phyloP scores from a whole-genome alignment of 2,888 invertebrate genomes.

The Heteromyza rotundicornis region DNA sequence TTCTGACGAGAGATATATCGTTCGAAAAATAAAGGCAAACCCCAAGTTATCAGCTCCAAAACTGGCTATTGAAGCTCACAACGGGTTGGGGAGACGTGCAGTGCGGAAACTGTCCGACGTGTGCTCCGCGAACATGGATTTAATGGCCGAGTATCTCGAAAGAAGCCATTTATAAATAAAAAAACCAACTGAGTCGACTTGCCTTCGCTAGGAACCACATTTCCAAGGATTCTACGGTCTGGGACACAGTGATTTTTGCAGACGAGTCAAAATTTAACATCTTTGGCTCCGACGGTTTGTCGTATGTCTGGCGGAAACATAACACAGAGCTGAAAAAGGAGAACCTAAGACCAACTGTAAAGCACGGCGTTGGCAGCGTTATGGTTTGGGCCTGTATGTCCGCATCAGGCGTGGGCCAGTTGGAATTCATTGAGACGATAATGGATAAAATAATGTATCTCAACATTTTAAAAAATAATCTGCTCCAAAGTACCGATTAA shows the following conservation, averaged over 20 bases:
- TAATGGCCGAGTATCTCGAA: conserved; percentile 15
- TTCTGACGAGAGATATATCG: conserved; percentile 17
- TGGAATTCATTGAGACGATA: conserved; percentile 22
- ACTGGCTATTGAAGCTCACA: too few species aligned
- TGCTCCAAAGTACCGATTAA: conserved; percentile 22
- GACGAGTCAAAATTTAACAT: conserved; percentile 23
- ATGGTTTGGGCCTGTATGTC: conserved; percentile 28
- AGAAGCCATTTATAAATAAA: conserved; percentile 13
- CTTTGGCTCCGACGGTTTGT: conserved; percentile 19
- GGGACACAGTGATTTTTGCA: conserved; percentile 21
- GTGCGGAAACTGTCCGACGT: conserved; percentile 21
- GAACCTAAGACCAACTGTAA: conserved; percentile 25
- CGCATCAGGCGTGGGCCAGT: conserved; percentile 27
- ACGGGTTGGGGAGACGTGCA: too few species aligned
- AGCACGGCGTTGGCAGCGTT: conserved; percentile 31
- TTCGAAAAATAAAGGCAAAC: conserved; percentile 13
- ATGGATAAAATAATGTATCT: conserved; percentile 25
- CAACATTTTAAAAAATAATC: conserved; percentile 23
- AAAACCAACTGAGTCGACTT: conserved; percentile 19
- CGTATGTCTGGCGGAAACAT: conserved; percentile 22
- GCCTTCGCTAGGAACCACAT: conserved; percentile 15
- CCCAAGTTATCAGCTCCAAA: too few species aligned
- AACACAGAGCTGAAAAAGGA: conserved; percentile 19
- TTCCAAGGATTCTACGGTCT: conserved; percentile 6
- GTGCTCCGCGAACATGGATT: background rate